A percentile compares a stretch with the other conserved stretches of the same genome.
phyloP scores from a whole-genome alignment of 2,888 invertebrate genomes.

The Parthenolecanium corni region DNA sequence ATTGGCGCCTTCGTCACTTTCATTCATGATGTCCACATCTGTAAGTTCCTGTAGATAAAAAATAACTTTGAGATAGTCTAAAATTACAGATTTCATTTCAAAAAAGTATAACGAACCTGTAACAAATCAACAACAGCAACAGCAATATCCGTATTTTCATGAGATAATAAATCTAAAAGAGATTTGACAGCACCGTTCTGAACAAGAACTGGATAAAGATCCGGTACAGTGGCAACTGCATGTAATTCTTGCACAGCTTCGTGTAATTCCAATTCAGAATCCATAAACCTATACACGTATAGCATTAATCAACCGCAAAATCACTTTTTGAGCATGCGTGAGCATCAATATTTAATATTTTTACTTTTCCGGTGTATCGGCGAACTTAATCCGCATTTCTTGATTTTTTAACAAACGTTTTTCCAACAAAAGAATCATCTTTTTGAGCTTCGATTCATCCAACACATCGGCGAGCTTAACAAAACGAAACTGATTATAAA shows the following conservation, averaged over 20 bases:
- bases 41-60: conserved; percentile 64
- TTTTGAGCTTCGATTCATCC: conserved; percentile 78
- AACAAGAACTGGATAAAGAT: conserved; percentile 82
- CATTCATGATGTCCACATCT: conserved; percentile 90
- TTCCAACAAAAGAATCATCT: conserved; percentile 82
- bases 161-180: conserved; percentile 79
- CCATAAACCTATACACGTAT: conserved; percentile 62
- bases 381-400: conserved; percentile 96
- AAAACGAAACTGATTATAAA: background rate
- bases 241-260: conserved; percentile 81
- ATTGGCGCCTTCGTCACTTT: conserved; percentile 83
- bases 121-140: conserved; percentile 62
- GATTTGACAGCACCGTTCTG: conserved; percentile 81
- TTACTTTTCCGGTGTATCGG: conserved; percentile 85
- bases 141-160: conserved; percentile 91
- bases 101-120: conserved; percentile 42
- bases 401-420: conserved; percentile 87
- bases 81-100: background rate
- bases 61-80: background rate
- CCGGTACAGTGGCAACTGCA: conserved; percentile 87
- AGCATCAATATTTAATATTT: conserved; percentile 28
- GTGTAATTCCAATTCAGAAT: conserved; percentile 89
- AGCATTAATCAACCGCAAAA: background rate
- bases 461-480: conserved; percentile 59
- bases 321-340: background rate